Percentiles rank a stretch among this genome's conserved stretches.
phyloP scores from a whole-genome alignment of 2,113 vertebrate genomes.

The Australoheros scitulus region DNA sequence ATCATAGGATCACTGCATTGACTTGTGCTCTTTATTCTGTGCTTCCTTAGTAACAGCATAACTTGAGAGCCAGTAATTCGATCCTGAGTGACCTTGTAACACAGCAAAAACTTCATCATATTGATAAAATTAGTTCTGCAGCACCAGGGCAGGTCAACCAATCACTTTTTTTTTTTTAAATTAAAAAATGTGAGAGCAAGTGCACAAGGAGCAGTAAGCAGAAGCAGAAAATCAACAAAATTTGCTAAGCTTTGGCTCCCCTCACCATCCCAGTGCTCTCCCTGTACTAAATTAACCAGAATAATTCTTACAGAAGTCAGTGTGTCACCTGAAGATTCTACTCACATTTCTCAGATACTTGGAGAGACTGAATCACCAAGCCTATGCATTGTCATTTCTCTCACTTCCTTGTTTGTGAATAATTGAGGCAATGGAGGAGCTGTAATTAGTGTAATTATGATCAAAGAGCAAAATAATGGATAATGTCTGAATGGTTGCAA shows the following conservation, averaged over 20 bases:
- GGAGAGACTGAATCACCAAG: slow-evolving; percentile 18
- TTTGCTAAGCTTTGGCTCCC: not conserved
- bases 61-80: slow-evolving; percentile 35
- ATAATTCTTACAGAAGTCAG: slow-evolving; percentile 12
- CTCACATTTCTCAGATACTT: slow-evolving; percentile 47
- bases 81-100: slow-evolving; percentile 31
- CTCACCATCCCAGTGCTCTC: not conserved
- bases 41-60: slow-evolving; percentile 10
- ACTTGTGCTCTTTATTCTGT: not conserved
- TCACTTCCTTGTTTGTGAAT: slow-evolving; percentile 48
- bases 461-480: slow-evolving; percentile 57
- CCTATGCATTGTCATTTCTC: slow-evolving; percentile 25
- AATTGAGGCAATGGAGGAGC: slow-evolving; percentile 34
- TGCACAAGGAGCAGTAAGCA: slow-evolving; percentile 16
- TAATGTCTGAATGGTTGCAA: slow-evolving; percentile 43
- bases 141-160: slow-evolving; percentile 33
- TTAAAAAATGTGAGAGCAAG: not conserved
- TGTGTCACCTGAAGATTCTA: slow-evolving; percentile 43
- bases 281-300: not conserved
- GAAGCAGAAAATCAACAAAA: slow-evolving; percentile 15
- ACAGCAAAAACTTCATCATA: slow-evolving; percentile 37
- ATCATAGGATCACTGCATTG: not conserved
- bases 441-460: slow-evolving; percentile 60
- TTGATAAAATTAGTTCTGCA: slow-evolving; percentile 47
- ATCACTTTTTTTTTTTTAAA: slow-evolving; percentile 22